Evolutionary conservation across 2,113 vertebrate genomes (phyloP).

Genomic region (Chamaea fasciata): DNA sequence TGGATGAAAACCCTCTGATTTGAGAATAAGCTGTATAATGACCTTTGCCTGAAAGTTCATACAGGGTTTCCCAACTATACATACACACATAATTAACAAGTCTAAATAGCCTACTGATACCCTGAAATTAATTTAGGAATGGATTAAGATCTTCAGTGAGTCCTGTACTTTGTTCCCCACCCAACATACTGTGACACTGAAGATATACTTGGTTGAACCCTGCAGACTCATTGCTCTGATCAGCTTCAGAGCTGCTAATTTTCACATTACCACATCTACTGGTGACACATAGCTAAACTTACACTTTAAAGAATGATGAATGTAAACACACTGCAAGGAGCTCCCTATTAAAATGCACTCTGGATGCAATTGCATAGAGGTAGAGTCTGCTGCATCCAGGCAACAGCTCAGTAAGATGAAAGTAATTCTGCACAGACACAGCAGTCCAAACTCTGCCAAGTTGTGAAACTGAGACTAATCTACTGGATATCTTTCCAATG

Average conservation of each 20-base stretch:
- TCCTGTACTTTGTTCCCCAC: neutral
- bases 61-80: neutral
- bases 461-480: neutral
- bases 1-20: neutral
- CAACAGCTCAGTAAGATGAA: neutral
- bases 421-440: neutral
- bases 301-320: neutral
- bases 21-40: neutral
- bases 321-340: neutral
- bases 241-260: neutral
- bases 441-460: neutral
- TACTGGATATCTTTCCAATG: neutral
- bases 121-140: neutral
- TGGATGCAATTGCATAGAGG: neutral
- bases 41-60: neutral
- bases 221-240: neutral
- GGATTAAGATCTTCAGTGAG: neutral
- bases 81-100: neutral
- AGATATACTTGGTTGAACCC: neutral
- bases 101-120: neutral
- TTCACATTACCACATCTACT: neutral
- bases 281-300: neutral
- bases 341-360: neutral
- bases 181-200: neutral
- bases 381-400: neutral